These are phyloP conservation scores for Orthosia gothica DNA, from an alignment of 2,888 invertebrate species.

Conservation along the genomic window DNA sequence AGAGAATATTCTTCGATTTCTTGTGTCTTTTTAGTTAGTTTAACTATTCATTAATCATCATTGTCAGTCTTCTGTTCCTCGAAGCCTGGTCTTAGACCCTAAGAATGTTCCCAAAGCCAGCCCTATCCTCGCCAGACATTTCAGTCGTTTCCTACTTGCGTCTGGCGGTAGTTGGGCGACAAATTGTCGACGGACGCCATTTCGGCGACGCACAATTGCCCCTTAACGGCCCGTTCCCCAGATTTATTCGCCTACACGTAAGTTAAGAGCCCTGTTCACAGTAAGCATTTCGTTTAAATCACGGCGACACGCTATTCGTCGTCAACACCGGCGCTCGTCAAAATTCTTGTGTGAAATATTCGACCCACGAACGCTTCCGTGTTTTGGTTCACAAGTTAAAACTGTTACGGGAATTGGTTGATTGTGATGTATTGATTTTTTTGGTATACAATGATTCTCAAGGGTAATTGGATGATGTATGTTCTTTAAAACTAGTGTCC, in stretches of 20 bases:
- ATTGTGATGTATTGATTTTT: conserved; percentile 45
- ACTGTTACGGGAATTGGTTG: conserved; percentile 31
- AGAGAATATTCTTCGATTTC: neutral
- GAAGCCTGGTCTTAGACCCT: neutral
- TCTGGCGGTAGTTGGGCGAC: conserved; percentile 65
- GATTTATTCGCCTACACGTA: conserved; percentile 76
- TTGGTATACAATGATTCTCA: conserved; percentile 22
- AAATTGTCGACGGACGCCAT: conserved; percentile 72
- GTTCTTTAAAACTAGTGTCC: neutral
- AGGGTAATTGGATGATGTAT: conserved; percentile 34
- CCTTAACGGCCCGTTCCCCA: conserved; percentile 71
- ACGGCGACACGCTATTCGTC: conserved; percentile 64
- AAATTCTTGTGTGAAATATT: conserved; percentile 64
- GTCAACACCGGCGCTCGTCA: conserved; percentile 58
- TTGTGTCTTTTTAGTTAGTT: conserved; percentile 15
- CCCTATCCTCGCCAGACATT: conserved; percentile 58
- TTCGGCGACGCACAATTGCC: conserved; percentile 76
- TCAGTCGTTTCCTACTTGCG: conserved; percentile 66
- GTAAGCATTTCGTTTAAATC: conserved; percentile 68
- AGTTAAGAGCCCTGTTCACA: conserved; percentile 68
- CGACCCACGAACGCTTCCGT: conserved; percentile 59
- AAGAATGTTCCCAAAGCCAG: conserved; percentile 36
- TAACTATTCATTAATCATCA: neutral
- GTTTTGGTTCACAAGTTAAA: conserved; percentile 46
- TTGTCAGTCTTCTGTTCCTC: too few relatives aligned